These are phyloP conservation scores for Neomorphus geoffroyi DNA, from an alignment of 2,797 vertebrate genomes.

Conservation along the genomic window DNA sequence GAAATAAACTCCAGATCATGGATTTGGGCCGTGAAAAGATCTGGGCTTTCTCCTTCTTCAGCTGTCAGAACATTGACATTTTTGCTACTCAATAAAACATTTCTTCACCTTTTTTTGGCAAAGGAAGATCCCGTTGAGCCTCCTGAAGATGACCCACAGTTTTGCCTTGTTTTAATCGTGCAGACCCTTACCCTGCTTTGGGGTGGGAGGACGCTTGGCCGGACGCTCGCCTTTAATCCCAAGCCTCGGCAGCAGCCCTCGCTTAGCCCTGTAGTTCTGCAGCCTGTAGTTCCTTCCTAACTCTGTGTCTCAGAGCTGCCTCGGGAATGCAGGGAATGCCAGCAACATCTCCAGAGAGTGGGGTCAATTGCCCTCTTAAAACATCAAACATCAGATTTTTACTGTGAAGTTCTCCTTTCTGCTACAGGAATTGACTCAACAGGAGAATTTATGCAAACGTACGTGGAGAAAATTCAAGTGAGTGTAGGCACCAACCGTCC, in stretches of 20 bases:
- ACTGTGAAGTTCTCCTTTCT: background rate
- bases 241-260: accelerated
- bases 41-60: background rate
- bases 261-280: accelerated
- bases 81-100: background rate
- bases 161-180: background rate
- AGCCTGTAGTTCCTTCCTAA: background rate
- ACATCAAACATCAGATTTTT: background rate
- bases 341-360: accelerated
- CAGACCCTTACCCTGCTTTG: background rate
- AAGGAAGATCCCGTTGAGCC: background rate
- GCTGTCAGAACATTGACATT: background rate
- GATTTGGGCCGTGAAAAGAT: background rate
- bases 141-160: accelerated
- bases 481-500: background rate
- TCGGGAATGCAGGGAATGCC: background rate
- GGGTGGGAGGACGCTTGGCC: background rate
- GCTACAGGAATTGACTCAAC: background rate
- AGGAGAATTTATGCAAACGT: background rate
- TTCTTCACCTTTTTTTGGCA: background rate
- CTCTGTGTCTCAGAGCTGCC: accelerated
- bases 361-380: background rate
- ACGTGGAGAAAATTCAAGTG: background rate
- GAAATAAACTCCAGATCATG: background rate
- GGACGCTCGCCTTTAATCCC: background rate